Conservation (phyloP, 1,140 invertebrate genomes). For the Pseudomyrmex flavicornis region DNA sequence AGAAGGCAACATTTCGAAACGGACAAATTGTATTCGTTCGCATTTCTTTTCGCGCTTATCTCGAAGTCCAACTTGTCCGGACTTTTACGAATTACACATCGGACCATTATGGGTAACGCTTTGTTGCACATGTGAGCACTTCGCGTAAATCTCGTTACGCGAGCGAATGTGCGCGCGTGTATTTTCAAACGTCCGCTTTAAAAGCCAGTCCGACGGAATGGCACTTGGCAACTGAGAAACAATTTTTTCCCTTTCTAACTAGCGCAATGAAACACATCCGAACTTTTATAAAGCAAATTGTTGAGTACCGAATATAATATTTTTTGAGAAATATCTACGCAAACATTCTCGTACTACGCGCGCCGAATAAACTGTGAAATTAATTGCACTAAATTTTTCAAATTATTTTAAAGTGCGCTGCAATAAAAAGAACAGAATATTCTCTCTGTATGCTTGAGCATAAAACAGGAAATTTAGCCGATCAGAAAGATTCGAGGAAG, state of each 20-base stretch:
- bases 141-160: slow-evolving; percentile 40
- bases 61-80: neutral
- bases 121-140: slow-evolving; percentile 25
- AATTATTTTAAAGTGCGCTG: neutral
- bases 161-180: neutral
- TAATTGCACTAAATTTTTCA: too few species aligned
- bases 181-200: slow-evolving; percentile 29
- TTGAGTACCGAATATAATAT: neutral
- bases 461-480: slow-evolving; percentile 9
- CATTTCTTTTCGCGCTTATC: neutral
- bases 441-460: too few species aligned
- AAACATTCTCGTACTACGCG: too few species aligned
- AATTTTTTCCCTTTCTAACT: neutral
- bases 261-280: neutral
- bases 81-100: slow-evolving; percentile 11
- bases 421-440: too few species aligned
- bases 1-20: neutral
- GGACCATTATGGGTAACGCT: slow-evolving; percentile 16
- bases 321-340: too few species aligned
- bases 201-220: neutral
- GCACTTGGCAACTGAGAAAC: neutral
- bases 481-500: slow-evolving; percentile 4
- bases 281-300: slow-evolving; percentile 8
- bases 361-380: too few species aligned
- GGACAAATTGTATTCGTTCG: neutral